Conservation (phyloP, 2,797 vertebrate species). For the Diceros bicornis region DNA sequence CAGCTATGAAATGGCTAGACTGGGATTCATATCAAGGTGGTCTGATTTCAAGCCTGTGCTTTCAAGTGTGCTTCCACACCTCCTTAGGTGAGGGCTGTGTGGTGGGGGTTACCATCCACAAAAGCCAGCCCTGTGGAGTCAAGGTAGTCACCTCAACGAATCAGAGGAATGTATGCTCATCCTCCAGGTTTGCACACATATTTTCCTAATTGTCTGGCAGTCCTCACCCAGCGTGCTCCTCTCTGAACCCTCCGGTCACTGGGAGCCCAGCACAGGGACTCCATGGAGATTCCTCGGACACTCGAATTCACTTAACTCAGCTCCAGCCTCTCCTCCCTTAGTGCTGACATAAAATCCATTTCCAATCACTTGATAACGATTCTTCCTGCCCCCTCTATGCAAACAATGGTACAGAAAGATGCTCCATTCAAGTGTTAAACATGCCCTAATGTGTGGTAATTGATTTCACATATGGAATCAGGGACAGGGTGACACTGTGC, state of each 20-base stretch:
- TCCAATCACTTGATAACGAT: conserved; percentile 78
- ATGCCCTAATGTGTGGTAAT: conserved; percentile 86
- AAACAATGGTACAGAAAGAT: conserved; percentile 82
- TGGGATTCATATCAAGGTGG: background rate
- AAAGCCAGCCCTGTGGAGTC: background rate
- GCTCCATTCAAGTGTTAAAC: conserved; percentile 83
- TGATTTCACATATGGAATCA: conserved; percentile 86
- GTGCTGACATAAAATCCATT: conserved; percentile 57
- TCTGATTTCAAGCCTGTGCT: background rate
- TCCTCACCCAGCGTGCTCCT: background rate
- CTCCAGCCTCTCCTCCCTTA: background rate
- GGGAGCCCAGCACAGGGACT: background rate
- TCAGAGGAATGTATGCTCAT: background rate
- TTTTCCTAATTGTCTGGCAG: background rate
- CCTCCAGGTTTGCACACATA: background rate
- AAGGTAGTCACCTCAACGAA: background rate
- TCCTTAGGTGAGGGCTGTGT: fast-evolving
- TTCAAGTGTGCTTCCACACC: background rate
- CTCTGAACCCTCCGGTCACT: background rate
- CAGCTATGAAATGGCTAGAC: background rate
- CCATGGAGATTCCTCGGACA: fast-evolving
- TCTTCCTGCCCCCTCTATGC: conserved; percentile 57
- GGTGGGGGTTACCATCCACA: fast-evolving
- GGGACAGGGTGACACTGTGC: conserved; percentile 81
- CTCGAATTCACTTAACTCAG: background rate